These are phyloP conservation scores for Olivierus martensii DNA, from an alignment of 1,140 invertebrate genomes.

Conservation along the genomic window DNA sequence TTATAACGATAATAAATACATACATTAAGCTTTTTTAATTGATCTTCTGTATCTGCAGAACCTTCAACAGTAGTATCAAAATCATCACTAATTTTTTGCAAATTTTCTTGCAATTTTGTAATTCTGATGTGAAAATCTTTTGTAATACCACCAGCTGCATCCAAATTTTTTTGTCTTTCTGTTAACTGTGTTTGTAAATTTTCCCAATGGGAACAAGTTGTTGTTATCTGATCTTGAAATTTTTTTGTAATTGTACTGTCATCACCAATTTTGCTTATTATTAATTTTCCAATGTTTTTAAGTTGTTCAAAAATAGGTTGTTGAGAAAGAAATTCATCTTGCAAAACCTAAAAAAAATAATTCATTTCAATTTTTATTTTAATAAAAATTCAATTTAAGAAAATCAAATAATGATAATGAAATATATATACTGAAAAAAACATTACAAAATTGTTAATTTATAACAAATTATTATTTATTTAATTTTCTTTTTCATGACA, in stretches of 20 bases:
- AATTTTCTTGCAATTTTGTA: constrained; percentile 55
- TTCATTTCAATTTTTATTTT: too few relatives aligned
- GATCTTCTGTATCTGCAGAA: constrained; percentile 62
- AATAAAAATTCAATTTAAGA: too few relatives aligned
- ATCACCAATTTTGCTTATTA: constrained; percentile 51
- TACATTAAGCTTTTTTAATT: constrained; percentile 50
- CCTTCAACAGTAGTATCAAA: constrained; percentile 59
- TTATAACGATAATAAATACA: not conserved
- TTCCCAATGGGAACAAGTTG: constrained; percentile 49
- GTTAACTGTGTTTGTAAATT: constrained; percentile 62
- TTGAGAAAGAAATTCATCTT: constrained; percentile 82
- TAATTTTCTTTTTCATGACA: too few relatives aligned
- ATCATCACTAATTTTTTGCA: constrained; percentile 71
- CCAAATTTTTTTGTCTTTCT: constrained; percentile 63
- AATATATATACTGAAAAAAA: too few relatives aligned
- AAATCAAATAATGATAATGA: too few relatives aligned
- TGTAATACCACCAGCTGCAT: constrained; percentile 72
- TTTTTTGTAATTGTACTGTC: constrained; percentile 55
- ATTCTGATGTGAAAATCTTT: constrained; percentile 78
- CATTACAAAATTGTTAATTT: too few relatives aligned
- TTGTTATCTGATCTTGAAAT: constrained; percentile 38
- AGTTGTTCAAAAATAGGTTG: constrained; percentile 75
- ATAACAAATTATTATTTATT: too few relatives aligned
- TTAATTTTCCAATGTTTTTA: constrained; percentile 57
- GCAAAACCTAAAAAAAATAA: constrained; percentile 47